These are phyloP conservation scores for Lutraria rhynchaena DNA, from an alignment of 1,140 invertebrate species.

Conservation along the genomic window DNA sequence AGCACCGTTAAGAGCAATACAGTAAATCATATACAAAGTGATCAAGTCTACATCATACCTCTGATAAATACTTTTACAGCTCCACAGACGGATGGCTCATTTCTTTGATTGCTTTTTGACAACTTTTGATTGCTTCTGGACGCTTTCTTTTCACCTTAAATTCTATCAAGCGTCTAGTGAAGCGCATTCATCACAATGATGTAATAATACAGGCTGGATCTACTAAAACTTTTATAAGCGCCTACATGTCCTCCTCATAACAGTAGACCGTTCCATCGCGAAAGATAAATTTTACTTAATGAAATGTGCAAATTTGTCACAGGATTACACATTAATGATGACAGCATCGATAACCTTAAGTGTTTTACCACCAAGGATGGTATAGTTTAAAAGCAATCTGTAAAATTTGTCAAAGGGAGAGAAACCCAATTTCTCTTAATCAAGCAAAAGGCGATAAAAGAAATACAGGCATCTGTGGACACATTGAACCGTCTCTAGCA, in stretches of 20 bases:
- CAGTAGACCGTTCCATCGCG: neutral
- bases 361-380: neutral
- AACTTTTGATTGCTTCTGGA: conserved; percentile 19
- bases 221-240: conserved; percentile 36
- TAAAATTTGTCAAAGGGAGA: conserved; percentile 41
- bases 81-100: conserved; percentile 16
- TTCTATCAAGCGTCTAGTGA: conserved; percentile 1
- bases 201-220: conserved; percentile 19
- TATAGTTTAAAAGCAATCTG: neutral
- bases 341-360: conserved; percentile 24
- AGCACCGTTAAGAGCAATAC: conserved; percentile 25
- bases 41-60: conserved; percentile 2
- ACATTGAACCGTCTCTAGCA: conserved; percentile 4
- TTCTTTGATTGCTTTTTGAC: conserved; percentile 54
- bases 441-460: neutral
- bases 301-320: conserved; percentile 46
- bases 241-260: conserved; percentile 3
- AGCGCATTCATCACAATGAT: conserved; percentile 32
- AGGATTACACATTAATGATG: conserved; percentile 8
- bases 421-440: neutral
- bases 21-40: conserved; percentile 18
- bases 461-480: neutral
- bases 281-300: conserved; percentile 50
- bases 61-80: conserved; percentile 44
- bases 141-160: conserved; percentile 23